These are phyloP conservation scores for Lycocerus yunnanus DNA, from an alignment of 2,888 invertebrate species.

Conservation along the genomic window DNA sequence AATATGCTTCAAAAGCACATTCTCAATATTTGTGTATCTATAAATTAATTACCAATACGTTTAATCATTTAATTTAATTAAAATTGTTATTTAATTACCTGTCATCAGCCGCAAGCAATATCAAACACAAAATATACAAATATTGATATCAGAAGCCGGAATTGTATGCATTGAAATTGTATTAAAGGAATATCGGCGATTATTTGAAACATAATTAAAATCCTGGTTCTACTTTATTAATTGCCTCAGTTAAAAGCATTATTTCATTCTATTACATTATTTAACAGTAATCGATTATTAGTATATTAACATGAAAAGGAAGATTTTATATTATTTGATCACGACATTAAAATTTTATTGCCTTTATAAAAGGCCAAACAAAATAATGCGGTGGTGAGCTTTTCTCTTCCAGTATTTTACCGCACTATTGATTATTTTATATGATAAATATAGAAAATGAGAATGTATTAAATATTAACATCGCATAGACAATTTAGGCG, in stretches of 20 bases:
- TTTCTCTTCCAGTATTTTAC: not conserved
- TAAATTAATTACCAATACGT: not conserved
- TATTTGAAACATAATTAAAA: not conserved
- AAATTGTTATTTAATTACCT: not conserved
- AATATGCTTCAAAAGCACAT: not conserved
- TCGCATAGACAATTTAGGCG: no score
- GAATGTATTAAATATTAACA: not conserved
- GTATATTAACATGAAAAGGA: not conserved
- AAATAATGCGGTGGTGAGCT: not conserved
- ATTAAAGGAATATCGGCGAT: not conserved
- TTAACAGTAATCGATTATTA: not conserved
- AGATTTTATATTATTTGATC: not conserved
- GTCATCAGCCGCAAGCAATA: not conserved
- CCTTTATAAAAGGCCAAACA: not conserved
- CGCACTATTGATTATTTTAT: not conserved
- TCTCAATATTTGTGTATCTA: not conserved
- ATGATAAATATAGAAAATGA: not conserved
- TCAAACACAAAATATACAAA: not conserved
- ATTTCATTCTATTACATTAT: not conserved
- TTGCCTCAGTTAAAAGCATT: not conserved
- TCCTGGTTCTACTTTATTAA: not conserved
- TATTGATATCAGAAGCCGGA: not conserved
- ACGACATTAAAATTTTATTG: not conserved
- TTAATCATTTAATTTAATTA: not conserved
- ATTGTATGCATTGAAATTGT: not conserved